A percentile compares a stretch with the other conserved stretches of the same genome.
These are phyloP conservation scores for Phataginus tricuspis DNA, from an alignment of 2,797 vertebrate genomes.

Conservation along the genomic window DNA sequence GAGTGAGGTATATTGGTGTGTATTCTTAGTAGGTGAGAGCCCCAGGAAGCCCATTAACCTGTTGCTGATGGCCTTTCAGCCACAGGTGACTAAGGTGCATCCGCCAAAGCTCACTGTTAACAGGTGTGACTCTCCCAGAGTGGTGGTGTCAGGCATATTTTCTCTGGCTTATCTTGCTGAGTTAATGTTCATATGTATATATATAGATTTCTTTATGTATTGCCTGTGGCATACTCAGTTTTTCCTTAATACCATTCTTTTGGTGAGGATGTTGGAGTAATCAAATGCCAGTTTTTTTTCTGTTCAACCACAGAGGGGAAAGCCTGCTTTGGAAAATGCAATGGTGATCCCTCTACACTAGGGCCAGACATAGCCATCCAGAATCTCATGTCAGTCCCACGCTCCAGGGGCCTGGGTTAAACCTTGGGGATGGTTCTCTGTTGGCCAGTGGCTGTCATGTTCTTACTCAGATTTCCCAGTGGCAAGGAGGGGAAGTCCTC, in stretches of 20 bases:
- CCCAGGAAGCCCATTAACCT: neutral
- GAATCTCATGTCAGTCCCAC: neutral
- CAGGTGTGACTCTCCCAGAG: neutral
- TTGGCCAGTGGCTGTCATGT: neutral
- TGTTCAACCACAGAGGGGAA: neutral
- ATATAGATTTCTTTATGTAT: neutral
- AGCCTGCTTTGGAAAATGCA: neutral
- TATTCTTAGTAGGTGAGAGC: neutral
- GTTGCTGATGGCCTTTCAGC: neutral
- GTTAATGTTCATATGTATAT: neutral
- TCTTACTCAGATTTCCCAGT: neutral
- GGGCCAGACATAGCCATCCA: neutral
- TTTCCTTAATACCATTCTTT: slow-evolving; percentile 45
- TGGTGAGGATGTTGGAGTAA: neutral
- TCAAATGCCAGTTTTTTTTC: neutral
- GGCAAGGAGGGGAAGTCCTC: neutral
- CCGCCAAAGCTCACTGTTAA: neutral
- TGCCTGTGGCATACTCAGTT: neutral
- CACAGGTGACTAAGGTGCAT: neutral
- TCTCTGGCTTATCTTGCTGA: neutral
- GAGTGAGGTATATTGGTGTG: neutral
- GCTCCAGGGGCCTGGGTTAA: neutral
- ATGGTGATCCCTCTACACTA: neutral
- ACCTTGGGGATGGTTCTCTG: neutral
- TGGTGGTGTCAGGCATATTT: neutral